Evolutionary conservation across 2,113 vertebrate species (phyloP).

Genomic region (Clarias macrocephalus): DNA sequence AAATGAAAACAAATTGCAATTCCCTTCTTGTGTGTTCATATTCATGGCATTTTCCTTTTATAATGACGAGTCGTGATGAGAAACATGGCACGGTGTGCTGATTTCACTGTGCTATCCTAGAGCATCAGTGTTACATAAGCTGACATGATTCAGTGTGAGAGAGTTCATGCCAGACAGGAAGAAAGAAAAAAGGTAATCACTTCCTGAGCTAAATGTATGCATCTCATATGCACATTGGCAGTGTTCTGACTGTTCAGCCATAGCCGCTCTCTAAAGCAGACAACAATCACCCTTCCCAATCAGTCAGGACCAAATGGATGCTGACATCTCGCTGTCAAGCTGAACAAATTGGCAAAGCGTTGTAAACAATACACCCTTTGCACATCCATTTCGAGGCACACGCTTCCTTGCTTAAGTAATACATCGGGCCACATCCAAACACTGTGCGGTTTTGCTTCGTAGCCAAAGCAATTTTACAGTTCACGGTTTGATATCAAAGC

Average conservation of each 20-base stretch:
- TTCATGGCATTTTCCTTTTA: not conserved
- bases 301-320: slow-evolving; percentile 39
- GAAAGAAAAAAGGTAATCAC: slow-evolving; percentile 33
- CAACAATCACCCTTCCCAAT: slow-evolving; percentile 37
- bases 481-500: slow-evolving; percentile 63
- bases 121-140: slow-evolving; percentile 25
- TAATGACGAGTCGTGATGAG: not conserved
- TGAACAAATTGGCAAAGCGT: slow-evolving; percentile 67
- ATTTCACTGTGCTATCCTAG: slow-evolving; percentile 14
- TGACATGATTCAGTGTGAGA: slow-evolving; percentile 30
- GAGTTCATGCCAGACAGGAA: slow-evolving; percentile 11
- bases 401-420: slow-evolving; percentile 61
- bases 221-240: slow-evolving; percentile 32
- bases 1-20: no score
- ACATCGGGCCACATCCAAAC: slow-evolving; percentile 58
- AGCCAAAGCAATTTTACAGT: slow-evolving; percentile 67
- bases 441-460: slow-evolving; percentile 47
- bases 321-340: slow-evolving; percentile 60
- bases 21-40: not conserved
- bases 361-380: slow-evolving; percentile 64
- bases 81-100: slow-evolving; percentile 15
- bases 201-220: slow-evolving; percentile 26
- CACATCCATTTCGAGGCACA: slow-evolving; percentile 57
- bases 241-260: slow-evolving; percentile 40
- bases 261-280: slow-evolving; percentile 51